Conservation (phyloP, 2,888 invertebrate species). For the Ethmia dodecea region DNA sequence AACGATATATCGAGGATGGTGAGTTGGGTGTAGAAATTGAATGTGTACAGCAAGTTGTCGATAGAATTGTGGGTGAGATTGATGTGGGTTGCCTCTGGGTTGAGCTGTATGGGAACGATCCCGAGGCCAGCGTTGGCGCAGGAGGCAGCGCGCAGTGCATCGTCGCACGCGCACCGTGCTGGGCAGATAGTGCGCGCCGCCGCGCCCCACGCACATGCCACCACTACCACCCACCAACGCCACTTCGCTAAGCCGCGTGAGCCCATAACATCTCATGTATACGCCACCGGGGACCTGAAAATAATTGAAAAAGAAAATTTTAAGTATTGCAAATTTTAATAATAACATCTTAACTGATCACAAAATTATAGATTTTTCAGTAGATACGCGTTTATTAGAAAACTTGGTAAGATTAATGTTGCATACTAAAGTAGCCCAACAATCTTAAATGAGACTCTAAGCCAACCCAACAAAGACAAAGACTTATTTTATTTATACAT, state of each 20-base stretch:
- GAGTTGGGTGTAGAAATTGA: conserved; percentile 88
- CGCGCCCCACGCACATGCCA: conserved; percentile 73
- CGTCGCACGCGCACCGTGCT: conserved; percentile 88
- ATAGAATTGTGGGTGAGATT: conserved; percentile 92
- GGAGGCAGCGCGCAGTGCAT: conserved; percentile 84
- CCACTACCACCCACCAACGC: conserved; percentile 74
- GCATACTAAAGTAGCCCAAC: conserved; percentile 6
- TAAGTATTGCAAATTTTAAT: neutral
- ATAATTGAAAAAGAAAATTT: conserved; percentile 22
- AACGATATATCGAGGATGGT: conserved; percentile 88
- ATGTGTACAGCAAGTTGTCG: conserved; percentile 85
- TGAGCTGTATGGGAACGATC: conserved; percentile 92
- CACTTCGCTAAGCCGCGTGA: conserved; percentile 68
- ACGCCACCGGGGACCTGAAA: conserved; percentile 59
- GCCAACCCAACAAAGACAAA: conserved; percentile 9
- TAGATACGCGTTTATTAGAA: conserved; percentile 1
- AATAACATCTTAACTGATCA: neutral
- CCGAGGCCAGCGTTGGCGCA: conserved; percentile 89
- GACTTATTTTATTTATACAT: conserved; percentile 3
- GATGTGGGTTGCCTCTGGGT: conserved; percentile 90
- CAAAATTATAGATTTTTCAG: too few species aligned
- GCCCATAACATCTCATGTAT: conserved; percentile 77
- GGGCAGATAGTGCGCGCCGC: conserved; percentile 84
- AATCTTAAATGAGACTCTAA: conserved; percentile 11
- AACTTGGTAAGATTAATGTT: conserved; percentile 4